These are phyloP conservation scores for Steatocranus sp. DNA, from an alignment of 2,797 vertebrate genomes.

Conservation along the genomic window DNA sequence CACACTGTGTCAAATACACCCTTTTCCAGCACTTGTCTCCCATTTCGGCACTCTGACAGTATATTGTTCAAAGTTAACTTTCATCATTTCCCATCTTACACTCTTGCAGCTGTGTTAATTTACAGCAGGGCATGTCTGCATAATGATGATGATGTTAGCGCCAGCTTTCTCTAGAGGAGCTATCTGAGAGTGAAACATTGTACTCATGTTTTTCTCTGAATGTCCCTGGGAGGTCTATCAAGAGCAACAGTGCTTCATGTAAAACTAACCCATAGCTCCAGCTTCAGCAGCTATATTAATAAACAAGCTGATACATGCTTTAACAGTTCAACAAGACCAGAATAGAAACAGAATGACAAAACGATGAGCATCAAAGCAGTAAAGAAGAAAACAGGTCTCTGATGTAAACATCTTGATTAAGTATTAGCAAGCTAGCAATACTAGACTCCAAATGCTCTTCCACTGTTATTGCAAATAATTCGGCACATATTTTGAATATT, in stretches of 20 bases:
- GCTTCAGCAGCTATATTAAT: slow-evolving; percentile 40
- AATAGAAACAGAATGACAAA: slow-evolving; percentile 38
- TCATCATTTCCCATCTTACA: neutral
- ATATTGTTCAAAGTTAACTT: neutral
- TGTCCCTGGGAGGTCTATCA: slow-evolving; percentile 18
- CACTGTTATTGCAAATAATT: neutral
- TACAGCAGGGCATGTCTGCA: slow-evolving; percentile 3
- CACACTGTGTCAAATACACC: slow-evolving; percentile 13
- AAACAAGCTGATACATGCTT: slow-evolving; percentile 38
- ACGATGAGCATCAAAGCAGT: neutral
- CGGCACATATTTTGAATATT: neutral
- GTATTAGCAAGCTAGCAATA: neutral
- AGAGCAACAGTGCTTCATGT: slow-evolving; percentile 26
- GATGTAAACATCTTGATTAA: neutral
- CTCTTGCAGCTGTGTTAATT: slow-evolving; percentile 8
- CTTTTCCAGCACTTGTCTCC: slow-evolving; percentile 8
- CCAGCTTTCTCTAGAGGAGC: slow-evolving; percentile 24
- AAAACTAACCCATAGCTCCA: slow-evolving; percentile 24
- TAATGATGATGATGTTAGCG: slow-evolving; percentile 18
- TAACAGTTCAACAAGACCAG: slow-evolving; percentile 15
- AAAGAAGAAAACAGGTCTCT: neutral
- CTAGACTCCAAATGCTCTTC: neutral
- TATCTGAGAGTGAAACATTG: slow-evolving; percentile 19
- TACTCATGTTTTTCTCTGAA: slow-evolving; percentile 24
- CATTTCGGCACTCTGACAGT: neutral